phyloP scores from a whole-genome alignment of 2,888 invertebrate species.

The Ptychoptera contaminata region DNA sequence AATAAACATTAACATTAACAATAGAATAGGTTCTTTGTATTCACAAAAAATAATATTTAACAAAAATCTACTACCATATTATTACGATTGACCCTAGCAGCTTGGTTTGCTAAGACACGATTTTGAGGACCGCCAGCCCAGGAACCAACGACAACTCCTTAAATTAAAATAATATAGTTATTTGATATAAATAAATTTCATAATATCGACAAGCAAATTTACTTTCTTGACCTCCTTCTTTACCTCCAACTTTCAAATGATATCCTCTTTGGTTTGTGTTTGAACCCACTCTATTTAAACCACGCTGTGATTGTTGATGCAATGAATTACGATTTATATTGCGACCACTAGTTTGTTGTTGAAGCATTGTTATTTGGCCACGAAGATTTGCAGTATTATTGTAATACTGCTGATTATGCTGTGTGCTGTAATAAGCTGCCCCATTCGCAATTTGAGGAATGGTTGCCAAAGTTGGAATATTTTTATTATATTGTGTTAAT shows the following conservation, averaged over 20 bases:
- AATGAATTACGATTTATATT: slow-evolving; percentile 5
- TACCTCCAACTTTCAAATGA: slow-evolving; percentile 19
- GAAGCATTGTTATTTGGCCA: slow-evolving; percentile 10
- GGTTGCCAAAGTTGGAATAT: slow-evolving; percentile 8
- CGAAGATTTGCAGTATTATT: too few relatives aligned
- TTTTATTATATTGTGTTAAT: too few relatives aligned
- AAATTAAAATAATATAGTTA: slow-evolving; percentile 10
- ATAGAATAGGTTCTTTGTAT: too few relatives aligned
- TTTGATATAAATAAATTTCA: not conserved
- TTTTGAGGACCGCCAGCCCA: slow-evolving; percentile 13
- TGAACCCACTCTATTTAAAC: slow-evolving; percentile 2
- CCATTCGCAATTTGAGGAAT: slow-evolving; percentile 12
- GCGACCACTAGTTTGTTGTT: slow-evolving; percentile 5
- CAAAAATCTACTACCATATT: too few relatives aligned
- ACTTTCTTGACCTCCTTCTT: slow-evolving; percentile 1
- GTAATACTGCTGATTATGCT: not conserved
- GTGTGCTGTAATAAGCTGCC: slow-evolving; percentile 13
- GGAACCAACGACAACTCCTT: slow-evolving; percentile 20
- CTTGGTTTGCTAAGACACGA: not conserved
- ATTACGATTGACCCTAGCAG: not conserved
- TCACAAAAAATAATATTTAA: too few relatives aligned
- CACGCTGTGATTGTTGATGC: not conserved
- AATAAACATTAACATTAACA: too few relatives aligned
- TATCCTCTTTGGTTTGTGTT: slow-evolving; percentile 14
- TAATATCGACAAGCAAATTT: not conserved